Percentiles rank a stretch among this genome's conserved stretches.
These are phyloP conservation scores for Antennarius striatus DNA, from an alignment of 2,113 vertebrate species.

Conservation along the genomic window DNA sequence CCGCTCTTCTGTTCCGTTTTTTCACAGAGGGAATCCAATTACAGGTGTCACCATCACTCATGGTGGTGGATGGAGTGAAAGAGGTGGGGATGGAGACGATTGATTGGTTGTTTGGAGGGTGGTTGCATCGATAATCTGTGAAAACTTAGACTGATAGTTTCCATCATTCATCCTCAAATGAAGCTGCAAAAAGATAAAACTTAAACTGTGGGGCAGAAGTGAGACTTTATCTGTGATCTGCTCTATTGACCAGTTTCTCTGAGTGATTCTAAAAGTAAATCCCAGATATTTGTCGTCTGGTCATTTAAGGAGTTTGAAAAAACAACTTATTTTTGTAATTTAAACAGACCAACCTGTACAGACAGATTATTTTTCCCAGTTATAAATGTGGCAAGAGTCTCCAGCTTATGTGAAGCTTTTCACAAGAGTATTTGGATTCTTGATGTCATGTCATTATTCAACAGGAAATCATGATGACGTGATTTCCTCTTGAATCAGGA, in stretches of 20 bases:
- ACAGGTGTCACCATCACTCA: conserved; percentile 64
- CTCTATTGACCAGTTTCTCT: conserved; percentile 15
- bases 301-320: neutral
- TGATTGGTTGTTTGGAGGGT: conserved; percentile 58
- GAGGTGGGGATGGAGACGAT: conserved; percentile 45
- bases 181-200: conserved; percentile 19
- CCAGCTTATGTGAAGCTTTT: too few relatives aligned
- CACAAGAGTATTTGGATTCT: too few relatives aligned
- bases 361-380: too few relatives aligned
- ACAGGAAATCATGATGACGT: too few relatives aligned
- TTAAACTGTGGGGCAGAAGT: neutral
- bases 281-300: neutral
- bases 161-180: conserved; percentile 42
- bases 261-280: conserved; percentile 10
- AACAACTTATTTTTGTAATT: conserved; percentile 6
- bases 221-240: conserved; percentile 2
- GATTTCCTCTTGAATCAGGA: too few relatives aligned
- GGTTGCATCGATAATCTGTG: conserved; percentile 60
- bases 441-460: too few relatives aligned
- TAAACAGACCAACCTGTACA: neutral
- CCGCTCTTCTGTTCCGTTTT: conserved; percentile 29
- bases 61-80: conserved; percentile 45
- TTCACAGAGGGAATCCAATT: conserved; percentile 68
- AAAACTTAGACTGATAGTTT: conserved; percentile 27
- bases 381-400: too few relatives aligned